Base-by-base conservation (phyloP, 2,888 invertebrate species). In the Entomobrya proxima region DNA sequence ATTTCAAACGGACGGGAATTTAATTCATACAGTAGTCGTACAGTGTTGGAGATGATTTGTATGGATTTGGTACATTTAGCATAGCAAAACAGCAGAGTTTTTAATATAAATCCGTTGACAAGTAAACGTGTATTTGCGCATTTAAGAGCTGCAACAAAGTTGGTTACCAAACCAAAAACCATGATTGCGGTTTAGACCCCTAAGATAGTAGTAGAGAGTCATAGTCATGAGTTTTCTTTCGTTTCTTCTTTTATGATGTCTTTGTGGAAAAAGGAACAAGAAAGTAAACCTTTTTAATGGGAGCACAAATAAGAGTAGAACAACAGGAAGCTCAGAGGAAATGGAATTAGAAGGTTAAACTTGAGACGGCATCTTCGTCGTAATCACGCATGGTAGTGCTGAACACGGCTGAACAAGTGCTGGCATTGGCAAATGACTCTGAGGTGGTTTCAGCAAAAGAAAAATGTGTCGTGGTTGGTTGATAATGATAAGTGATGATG, bases 291-390 rank as follows among this genome's bases (percentile, higher is more conserved):
- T 52, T 32, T 32, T 64, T 35, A 67, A 67, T 67, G 67, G 67
- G 67, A 67, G 67, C 40, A 40, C 11, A 24, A 18, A 67, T 64
- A 24, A 5, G 61, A 40, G 67, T 40, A 40, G 67, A 37, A 24
- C 72, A 47, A 72, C 72, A 72, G 72, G 72, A 72, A 47, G 72
- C 72, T 18, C 7, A 72, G 47, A 50, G 72, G 72, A 72, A 72
- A 72, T 72, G 72, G 72, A 72, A 72, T 72, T 72, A 72, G 50
- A 50, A 72, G 50, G 72, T 44, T 72, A 47, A 72, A 72, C 30
- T 50, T 15, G 32, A 72, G 47, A 50, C 50, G 30, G 30, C 47
- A 72, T 72, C 35, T 9, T 72, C 64, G 27, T 58, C n/a, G 37
- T 11, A 6, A 18, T 37, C 67, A 67, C 67, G 37, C 37, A 40